A percentile compares a stretch with the other conserved stretches of the same genome.
phyloP scores from a whole-genome alignment of 2,888 invertebrate genomes.

The Polylopha cassiicola region DNA sequence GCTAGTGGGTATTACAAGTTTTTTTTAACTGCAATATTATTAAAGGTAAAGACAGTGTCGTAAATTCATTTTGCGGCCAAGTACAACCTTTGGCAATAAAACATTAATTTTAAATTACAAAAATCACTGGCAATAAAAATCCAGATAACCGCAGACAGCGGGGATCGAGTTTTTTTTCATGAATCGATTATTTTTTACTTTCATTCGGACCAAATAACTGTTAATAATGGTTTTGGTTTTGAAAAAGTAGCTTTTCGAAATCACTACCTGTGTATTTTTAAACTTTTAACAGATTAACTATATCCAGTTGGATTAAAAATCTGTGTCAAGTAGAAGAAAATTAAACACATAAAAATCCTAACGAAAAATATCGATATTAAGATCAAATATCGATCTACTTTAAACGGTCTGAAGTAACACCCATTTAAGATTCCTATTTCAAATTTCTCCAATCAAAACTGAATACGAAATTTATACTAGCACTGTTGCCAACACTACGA shows the following conservation, averaged over 20 bases:
- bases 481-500: neutral
- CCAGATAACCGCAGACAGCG: constrained; percentile 52
- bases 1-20: neutral
- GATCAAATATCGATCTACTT: no score
- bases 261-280: no score
- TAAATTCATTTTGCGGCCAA: no score
- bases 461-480: constrained; percentile 1
- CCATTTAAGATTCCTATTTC: no score
- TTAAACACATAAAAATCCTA: no score
- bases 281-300: no score
- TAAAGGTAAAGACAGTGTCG: no score
- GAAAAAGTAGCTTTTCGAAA: constrained; percentile 11
- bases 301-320: no score
- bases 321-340: no score
- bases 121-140: constrained; percentile 43
- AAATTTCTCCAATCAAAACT: neutral
- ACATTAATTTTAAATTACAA: constrained; percentile 27
- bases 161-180: constrained; percentile 50
- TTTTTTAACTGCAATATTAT: constrained; percentile 3
- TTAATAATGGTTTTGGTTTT: constrained; percentile 24
- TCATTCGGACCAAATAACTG: constrained; percentile 40
- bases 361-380: no score
- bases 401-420: no score
- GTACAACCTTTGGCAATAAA: constrained; percentile 17
- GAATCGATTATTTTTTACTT: constrained; percentile 39